phyloP scores from a whole-genome alignment of 2,797 vertebrate species.

The Coracias cyanogaster region DNA sequence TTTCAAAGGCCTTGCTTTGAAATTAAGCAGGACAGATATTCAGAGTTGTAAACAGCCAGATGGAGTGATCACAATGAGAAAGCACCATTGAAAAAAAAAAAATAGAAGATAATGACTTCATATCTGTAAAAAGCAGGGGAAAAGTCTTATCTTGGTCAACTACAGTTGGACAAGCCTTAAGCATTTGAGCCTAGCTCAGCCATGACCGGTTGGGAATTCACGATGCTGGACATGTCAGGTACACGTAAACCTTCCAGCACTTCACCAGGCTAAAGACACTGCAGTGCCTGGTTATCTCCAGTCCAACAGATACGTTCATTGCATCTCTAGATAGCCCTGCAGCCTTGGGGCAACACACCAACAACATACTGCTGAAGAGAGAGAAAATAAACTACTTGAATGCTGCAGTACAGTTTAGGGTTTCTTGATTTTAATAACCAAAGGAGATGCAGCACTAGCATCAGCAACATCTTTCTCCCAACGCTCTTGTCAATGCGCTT shows the following conservation, averaged over 20 bases:
- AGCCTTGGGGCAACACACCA: background rate
- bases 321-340: background rate
- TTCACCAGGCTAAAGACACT: background rate
- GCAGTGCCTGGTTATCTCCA: background rate
- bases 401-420: background rate
- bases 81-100: background rate
- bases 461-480: background rate
- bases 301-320: background rate
- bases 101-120: background rate
- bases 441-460: background rate
- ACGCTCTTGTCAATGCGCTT: background rate
- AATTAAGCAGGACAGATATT: background rate
- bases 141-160: background rate
- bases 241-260: background rate
- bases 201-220: background rate
- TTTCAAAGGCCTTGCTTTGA: background rate
- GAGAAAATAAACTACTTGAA: background rate
- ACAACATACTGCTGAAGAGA: background rate
- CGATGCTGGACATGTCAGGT: accelerated
- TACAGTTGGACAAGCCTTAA: background rate
- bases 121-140: background rate
- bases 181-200: background rate
- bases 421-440: background rate
- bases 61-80: background rate
- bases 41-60: background rate